Base-by-base conservation (phyloP, 2,113 vertebrate species). In the Triplophysa rosa region DNA sequence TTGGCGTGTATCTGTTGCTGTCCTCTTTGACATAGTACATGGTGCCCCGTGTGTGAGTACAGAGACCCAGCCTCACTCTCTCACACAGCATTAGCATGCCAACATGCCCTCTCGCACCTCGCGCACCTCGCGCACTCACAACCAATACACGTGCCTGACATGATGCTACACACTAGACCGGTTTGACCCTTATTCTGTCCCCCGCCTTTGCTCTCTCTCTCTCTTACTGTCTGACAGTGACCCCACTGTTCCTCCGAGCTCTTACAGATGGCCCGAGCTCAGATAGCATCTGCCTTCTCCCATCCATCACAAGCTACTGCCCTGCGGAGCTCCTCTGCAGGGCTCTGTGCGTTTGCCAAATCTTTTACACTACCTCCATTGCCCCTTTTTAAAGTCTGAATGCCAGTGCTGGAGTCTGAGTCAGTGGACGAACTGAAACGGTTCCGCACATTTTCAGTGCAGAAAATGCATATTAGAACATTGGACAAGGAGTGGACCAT, bases 191-290 rank as follows among this genome's bases (percentile, higher is more conserved):
- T 65, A 71, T 23, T 78, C 40, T 82, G 67, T 74, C 54, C 62
- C n/a, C 80, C 37, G 73, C 40, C 63, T 40, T 72, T 17, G 54
- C 81, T 79, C 64, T 72, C 23, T 81, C 78, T 65, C 40, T 80
- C 61, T 72, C 65, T 79, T 70, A 26, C 63, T 73, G 61, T 79
- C 70, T 70, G 49, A 76, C 70, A 79, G 76, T 84, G 80, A 84
- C 70, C 80, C 83, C 62, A 82, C 80, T 84, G 83, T 84, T 84
- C 74, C 71, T 70, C 71, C 61, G 76, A 84, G 76, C 70, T 73
- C 80, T 79, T 84, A 84, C 83, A 84, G 83, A 84, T 84, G 83
- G 83, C 83, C 70, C 59, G 58, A 29, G 80, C 80, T 82, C 80
- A 84, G 80, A 84, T 82, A 84, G 80, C 79, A 84, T 84, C 83